A percentile compares a stretch with the other conserved stretches of the same genome.
Evolutionary conservation across 2,888 invertebrate genomes (phyloP).

Genomic region (Nycteola revayana): DNA sequence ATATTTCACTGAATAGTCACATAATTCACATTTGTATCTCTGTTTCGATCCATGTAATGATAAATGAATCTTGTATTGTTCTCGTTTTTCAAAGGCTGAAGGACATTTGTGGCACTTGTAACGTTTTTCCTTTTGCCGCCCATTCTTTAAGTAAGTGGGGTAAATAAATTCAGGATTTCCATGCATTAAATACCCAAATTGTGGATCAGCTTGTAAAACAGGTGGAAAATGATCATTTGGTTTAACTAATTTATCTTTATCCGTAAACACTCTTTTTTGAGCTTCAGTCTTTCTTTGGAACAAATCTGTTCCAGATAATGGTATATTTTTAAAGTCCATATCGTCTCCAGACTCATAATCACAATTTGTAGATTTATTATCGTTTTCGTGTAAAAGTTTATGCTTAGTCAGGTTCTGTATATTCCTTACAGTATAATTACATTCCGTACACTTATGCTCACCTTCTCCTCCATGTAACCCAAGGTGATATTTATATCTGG

Average conservation of each 20-base stretch:
- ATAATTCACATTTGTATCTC: slow-evolving; percentile 90
- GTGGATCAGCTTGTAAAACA: slow-evolving; percentile 83
- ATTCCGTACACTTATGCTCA: slow-evolving; percentile 86
- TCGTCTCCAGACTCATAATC: slow-evolving; percentile 78
- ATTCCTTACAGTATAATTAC: slow-evolving; percentile 87
- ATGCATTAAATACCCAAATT: slow-evolving; percentile 86
- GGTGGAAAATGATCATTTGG: slow-evolving; percentile 80
- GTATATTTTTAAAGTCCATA: slow-evolving; percentile 77
- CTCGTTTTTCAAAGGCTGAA: slow-evolving; percentile 92
- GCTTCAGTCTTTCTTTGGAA: slow-evolving; percentile 85
- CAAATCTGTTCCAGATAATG: slow-evolving; percentile 85
- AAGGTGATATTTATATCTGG: slow-evolving; percentile 86
- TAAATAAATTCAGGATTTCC: slow-evolving; percentile 90
- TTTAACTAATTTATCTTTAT: slow-evolving; percentile 75
- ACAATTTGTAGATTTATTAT: slow-evolving; percentile 50
- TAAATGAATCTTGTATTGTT: slow-evolving; percentile 91
- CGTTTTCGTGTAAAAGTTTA: slow-evolving; percentile 78
- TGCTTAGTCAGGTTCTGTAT: slow-evolving; percentile 86
- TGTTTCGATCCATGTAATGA: slow-evolving; percentile 92
- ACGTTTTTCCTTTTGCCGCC: slow-evolving; percentile 87
- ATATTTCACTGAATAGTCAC: slow-evolving; percentile 94
- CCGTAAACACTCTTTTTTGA: slow-evolving; percentile 72
- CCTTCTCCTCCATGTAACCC: slow-evolving; percentile 85
- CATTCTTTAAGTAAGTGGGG: slow-evolving; percentile 88
- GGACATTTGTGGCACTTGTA: slow-evolving; percentile 94